A percentile compares a stretch with the other conserved stretches of the same genome.
These are phyloP conservation scores for Suillia variegata DNA, from an alignment of 2,888 invertebrate species.

Conservation along the genomic window DNA sequence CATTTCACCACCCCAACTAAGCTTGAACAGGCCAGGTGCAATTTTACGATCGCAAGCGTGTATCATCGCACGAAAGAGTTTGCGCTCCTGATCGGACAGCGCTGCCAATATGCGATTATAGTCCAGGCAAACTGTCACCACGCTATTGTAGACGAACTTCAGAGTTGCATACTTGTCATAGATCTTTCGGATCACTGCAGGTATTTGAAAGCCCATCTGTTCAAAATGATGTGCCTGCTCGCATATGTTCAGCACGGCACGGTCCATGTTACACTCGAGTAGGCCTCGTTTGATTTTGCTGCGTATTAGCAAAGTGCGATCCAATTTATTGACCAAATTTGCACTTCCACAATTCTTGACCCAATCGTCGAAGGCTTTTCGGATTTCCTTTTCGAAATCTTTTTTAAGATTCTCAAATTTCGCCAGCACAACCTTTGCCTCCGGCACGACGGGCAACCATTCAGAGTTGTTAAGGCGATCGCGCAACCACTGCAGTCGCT, in stretches of 20 bases:
- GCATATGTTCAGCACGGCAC: constrained; percentile 69
- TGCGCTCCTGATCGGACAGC: constrained; percentile 76
- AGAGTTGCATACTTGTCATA: constrained; percentile 67
- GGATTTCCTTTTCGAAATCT: constrained; percentile 59
- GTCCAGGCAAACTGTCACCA: constrained; percentile 72
- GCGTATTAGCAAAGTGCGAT: constrained; percentile 75
- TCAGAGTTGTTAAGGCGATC: constrained; percentile 73
- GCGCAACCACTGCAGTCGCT: constrained; percentile 67
- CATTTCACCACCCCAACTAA: constrained; percentile 77
- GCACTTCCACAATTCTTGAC: constrained; percentile 65
- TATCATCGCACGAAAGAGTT: constrained; percentile 78
- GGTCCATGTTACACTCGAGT: constrained; percentile 81
- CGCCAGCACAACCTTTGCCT: constrained; percentile 66
- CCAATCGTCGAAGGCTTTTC: constrained; percentile 66
- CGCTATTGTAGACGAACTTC: constrained; percentile 72
- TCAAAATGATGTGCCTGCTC: constrained; percentile 78
- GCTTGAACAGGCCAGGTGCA: constrained; percentile 72
- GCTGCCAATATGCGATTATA: constrained; percentile 80
- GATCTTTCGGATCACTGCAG: constrained; percentile 70
- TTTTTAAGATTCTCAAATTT: constrained; percentile 63
- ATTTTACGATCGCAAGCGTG: constrained; percentile 69
- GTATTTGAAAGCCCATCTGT: constrained; percentile 71
- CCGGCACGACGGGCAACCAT: constrained; percentile 78
- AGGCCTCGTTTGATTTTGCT: constrained; percentile 69
- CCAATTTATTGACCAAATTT: constrained; percentile 67